These are phyloP conservation scores for Dinothrombium tinctorium DNA, from an alignment of 1,140 invertebrate genomes.

Conservation along the genomic window DNA sequence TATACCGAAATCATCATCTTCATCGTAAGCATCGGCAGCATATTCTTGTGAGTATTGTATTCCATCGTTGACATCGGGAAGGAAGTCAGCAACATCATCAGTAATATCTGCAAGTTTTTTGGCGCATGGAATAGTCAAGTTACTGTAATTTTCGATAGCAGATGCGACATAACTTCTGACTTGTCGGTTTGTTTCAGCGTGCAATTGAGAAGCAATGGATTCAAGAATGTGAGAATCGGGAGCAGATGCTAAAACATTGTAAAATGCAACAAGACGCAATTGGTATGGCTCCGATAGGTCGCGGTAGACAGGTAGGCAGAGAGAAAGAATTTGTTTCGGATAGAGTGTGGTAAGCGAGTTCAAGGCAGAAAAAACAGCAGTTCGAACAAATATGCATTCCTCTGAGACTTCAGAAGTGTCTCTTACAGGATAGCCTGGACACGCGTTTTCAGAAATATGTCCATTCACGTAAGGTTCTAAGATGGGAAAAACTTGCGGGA, in stretches of 20 bases:
- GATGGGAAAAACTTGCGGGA: constrained; percentile 8
- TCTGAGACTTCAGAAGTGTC: not conserved
- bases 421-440: constrained; percentile 6
- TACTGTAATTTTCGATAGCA: constrained; percentile 10
- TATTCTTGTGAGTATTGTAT: constrained; percentile 7
- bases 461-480: constrained; percentile 9
- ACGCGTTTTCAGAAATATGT: not conserved
- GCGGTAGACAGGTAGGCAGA: constrained; percentile 13
- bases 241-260: constrained; percentile 7
- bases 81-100: constrained; percentile 2
- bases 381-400: constrained; percentile 10
- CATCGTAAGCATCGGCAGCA: constrained; percentile 8
- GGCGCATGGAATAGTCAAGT: constrained; percentile 8
- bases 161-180: constrained; percentile 11
- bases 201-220: constrained; percentile 11
- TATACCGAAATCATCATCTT: constrained; percentile 6
- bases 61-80: constrained; percentile 1
- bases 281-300: constrained; percentile 14
- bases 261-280: constrained; percentile 15
- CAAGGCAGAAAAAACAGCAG: constrained; percentile 13
- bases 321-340: constrained; percentile 9
- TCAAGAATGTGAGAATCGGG: constrained; percentile 12
- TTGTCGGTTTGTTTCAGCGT: constrained; percentile 12
- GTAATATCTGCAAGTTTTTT: constrained; percentile 6
- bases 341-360: constrained; percentile 1